phyloP scores from a whole-genome alignment of 2,113 vertebrate genomes.

The Alaudala cheleensis region DNA sequence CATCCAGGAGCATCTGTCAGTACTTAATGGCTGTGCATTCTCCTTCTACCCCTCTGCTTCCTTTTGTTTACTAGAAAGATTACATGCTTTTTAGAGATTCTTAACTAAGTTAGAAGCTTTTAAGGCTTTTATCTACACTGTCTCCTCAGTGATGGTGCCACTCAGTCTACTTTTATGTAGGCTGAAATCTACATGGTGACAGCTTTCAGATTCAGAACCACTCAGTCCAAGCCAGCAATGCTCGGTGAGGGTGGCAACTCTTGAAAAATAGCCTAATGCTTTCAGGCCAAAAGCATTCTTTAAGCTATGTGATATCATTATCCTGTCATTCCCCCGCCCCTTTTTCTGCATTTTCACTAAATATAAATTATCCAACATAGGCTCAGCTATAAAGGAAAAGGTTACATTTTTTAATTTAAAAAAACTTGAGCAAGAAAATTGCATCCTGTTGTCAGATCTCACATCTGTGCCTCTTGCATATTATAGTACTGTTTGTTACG shows the following conservation, averaged over 20 bases:
- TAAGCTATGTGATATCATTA: background rate
- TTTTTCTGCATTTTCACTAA: background rate
- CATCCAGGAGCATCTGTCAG: background rate
- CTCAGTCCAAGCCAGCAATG: background rate
- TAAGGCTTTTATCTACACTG: background rate
- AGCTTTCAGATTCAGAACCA: background rate
- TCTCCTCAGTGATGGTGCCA: background rate
- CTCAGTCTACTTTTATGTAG: background rate
- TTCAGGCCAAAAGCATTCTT: background rate
- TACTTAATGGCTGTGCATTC: background rate
- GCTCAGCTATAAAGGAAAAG: background rate
- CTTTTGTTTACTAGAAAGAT: background rate
- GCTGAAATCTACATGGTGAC: background rate
- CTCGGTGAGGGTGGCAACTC: background rate
- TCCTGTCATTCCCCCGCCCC: background rate
- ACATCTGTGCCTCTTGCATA: background rate
- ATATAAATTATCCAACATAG: background rate
- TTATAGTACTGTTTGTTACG: background rate
- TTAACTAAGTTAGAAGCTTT: background rate
- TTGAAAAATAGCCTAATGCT: background rate
- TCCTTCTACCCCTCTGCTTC: background rate
- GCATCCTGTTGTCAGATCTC: background rate
- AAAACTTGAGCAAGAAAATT: background rate
- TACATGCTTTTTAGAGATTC: background rate
- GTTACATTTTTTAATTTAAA: background rate